Conservation (phyloP, 1,140 invertebrate genomes). For the Olivierus martensii region DNA sequence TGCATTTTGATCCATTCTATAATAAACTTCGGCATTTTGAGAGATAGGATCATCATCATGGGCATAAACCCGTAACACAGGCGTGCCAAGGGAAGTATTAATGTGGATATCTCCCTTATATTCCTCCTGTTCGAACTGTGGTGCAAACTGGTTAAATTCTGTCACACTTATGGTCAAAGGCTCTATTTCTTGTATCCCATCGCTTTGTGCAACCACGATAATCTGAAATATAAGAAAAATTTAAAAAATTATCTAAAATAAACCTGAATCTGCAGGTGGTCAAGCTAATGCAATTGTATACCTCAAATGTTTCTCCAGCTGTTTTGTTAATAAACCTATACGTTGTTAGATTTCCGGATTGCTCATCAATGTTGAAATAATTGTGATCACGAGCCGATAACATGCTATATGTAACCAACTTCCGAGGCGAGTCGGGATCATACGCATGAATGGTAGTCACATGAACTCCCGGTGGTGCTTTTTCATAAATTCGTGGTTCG, state of each 20-base stretch:
- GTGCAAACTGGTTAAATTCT: conserved; percentile 13
- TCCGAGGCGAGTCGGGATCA: conserved; percentile 9
- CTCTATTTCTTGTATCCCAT: conserved; percentile 6
- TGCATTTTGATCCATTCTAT: conserved; percentile 6
- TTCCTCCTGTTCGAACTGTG: conserved; percentile 11
- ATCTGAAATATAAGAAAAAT: conserved; percentile 3
- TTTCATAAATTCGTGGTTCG: conserved; percentile 15
- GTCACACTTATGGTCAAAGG: conserved; percentile 7
- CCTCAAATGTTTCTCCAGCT: conserved; percentile 10
- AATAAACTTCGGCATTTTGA: conserved; percentile 18
- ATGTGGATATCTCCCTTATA: conserved; percentile 13
- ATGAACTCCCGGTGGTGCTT: conserved; percentile 11
- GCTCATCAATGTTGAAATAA: conserved; percentile 13
- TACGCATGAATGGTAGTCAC: conserved; percentile 15
- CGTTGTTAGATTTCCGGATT: conserved; percentile 15
- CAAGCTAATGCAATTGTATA: not conserved
- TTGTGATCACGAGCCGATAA: conserved; percentile 11
- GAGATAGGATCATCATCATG: conserved; percentile 10
- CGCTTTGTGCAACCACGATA: conserved; percentile 15
- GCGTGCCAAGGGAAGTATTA: not conserved
- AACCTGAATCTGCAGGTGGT: too few relatives aligned
- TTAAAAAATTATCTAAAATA: too few relatives aligned
- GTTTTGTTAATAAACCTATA: conserved; percentile 2
- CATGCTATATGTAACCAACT: conserved; percentile 12
- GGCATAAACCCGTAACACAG: conserved; percentile 11